Evolutionary conservation across 2,797 vertebrate genomes (phyloP).

Genomic region (Lophotriccus pileatus): DNA sequence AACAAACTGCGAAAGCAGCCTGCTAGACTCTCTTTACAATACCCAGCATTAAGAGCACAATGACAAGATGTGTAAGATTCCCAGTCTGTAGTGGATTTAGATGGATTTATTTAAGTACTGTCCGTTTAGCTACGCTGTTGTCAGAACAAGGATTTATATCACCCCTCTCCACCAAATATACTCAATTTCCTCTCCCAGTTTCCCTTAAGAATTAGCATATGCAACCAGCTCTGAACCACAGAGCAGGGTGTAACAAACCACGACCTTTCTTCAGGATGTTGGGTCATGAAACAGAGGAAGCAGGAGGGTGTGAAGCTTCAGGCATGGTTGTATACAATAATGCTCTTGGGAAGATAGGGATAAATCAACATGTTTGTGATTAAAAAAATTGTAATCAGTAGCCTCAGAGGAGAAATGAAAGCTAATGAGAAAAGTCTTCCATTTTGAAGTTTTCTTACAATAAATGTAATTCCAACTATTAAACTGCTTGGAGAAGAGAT

Average conservation of each 20-base stretch:
- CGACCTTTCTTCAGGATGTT: neutral
- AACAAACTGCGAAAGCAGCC: neutral
- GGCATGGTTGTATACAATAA: neutral
- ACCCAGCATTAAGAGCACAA: neutral
- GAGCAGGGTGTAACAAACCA: neutral
- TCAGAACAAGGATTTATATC: neutral
- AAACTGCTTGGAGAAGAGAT: neutral
- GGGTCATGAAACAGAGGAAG: neutral
- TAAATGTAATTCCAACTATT: neutral
- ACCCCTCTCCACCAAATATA: neutral
- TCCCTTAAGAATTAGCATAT: neutral
- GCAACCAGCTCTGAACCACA: neutral
- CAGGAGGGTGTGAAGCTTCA: neutral
- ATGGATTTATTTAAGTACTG: neutral
- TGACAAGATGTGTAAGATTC: neutral
- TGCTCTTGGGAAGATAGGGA: neutral
- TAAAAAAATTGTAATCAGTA: neutral
- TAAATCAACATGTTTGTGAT: neutral
- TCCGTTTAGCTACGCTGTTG: neutral
- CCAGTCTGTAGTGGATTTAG: neutral
- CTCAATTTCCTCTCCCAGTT: neutral
- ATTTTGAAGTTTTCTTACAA: neutral
- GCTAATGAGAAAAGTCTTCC: neutral
- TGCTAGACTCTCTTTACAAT: neutral
- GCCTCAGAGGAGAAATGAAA: neutral